Evolutionary conservation across 2,797 vertebrate species (phyloP), one percentile per base, ranked within the genome.

Genomic region (Gouania willdenowi): DNA sequence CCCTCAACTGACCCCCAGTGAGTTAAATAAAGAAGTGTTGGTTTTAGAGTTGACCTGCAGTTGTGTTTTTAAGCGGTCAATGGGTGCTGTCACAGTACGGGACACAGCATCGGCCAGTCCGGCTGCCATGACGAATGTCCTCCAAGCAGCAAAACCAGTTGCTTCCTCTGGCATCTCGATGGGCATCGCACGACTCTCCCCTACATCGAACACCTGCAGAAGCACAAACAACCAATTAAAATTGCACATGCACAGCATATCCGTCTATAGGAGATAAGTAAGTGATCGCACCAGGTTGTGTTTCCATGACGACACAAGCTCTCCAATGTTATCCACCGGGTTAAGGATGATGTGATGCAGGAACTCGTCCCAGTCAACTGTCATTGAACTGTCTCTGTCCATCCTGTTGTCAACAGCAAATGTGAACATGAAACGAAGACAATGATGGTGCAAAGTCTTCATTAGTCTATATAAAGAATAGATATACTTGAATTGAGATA

Each of bases 261-360:
- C 29, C 28, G 44, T 16, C 8, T 5, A 6, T 3, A 5, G 6
- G 19, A 4, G 20, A 5, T 20, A 8, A 21, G n/a, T n/a, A n/a
- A n/a, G n/a, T 7, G 2, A 21, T 43, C 42, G 63, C 56, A 89
- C 86, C 82, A 88, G 45, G 20, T 44, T 82, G 65, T 81, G 84
- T 78, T 87, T 88, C 87, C 88, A 90, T 0, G 85, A 90, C 0
- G 83, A 82, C 36, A 90, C 81, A 36, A 90, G 82, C 43, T 89
- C 87, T 5, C 77, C 66, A 4, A 89, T 78, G 66, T 64, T 57
- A 25, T 88, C 84, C 46, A 75, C 87, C 2, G 87, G 87, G 75
- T 89, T 88, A 25, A 90, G 65, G 60, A 88, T 76, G 33, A 89
- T 48, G 3, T 90, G 66, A 3, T 89, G 80, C 16, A 90, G 74